A percentile compares a stretch with the other conserved stretches of the same genome.
Evolutionary conservation across 2,888 invertebrate genomes (phyloP).

Genomic region (Cylindroiulus punctatus): DNA sequence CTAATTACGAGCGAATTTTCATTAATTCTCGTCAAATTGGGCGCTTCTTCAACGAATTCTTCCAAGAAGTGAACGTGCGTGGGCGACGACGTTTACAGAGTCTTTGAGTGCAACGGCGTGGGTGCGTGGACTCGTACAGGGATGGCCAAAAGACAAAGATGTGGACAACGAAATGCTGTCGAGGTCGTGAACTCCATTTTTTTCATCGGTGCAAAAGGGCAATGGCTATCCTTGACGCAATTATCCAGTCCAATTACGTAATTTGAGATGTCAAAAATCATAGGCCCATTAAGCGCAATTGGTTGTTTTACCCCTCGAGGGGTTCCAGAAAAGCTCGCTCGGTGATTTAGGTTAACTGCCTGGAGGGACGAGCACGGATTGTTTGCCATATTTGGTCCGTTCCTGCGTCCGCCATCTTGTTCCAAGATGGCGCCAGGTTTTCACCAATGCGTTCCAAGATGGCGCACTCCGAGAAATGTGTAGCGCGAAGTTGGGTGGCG

Average conservation of each 20-base stretch:
- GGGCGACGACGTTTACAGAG: neutral
- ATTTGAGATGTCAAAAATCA: conserved; percentile 6
- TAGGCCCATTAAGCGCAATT: neutral
- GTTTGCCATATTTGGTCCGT: neutral
- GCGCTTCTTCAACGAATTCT: neutral
- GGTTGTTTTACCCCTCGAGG: neutral
- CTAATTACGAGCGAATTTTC: conserved; percentile 1
- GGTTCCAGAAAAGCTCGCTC: neutral
- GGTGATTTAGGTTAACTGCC: conserved; percentile 15
- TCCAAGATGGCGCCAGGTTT: too few species aligned
- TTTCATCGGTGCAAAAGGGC: neutral
- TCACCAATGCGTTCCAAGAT: too few species aligned
- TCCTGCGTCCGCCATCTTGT: neutral
- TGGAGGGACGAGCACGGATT: neutral
- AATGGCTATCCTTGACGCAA: neutral
- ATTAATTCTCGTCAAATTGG: conserved; percentile 27
- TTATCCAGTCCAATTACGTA: conserved; percentile 21
- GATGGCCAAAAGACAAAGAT: neutral
- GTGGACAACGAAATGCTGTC: neutral
- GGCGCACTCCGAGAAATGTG: too few species aligned
- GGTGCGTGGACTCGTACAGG: neutral
- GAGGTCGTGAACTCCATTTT: neutral
- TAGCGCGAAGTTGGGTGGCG: too few species aligned
- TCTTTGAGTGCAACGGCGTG: conserved; percentile 7
- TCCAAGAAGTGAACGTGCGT: neutral